Base-by-base conservation (phyloP, 2,797 vertebrate genomes). In the Crocidura indochinensis region DNA sequence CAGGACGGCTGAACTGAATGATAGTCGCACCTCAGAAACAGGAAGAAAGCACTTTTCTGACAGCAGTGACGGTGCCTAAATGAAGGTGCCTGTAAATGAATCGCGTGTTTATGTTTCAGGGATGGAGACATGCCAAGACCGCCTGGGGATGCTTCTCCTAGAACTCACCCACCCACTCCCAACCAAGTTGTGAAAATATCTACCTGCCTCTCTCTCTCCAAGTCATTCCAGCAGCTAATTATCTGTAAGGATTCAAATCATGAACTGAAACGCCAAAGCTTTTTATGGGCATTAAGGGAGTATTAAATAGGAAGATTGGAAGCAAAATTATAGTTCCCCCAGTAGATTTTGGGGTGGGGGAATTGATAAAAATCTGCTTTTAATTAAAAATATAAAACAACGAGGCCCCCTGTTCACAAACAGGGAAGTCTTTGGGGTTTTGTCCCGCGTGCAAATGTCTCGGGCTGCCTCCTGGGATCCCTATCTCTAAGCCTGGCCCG, bases 381-480 rank as follows among this genome's bases (percentile, higher is more conserved):
- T 96, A 97, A 97, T 98, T 97, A 98, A 95, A 96, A 97, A 95
- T 95, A 78, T 90, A 96, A 97, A 96, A 64, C 95, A 78, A 20
- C 20, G 78, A 74, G 67, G 8, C 74, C 71, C 76, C 91, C 17
- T 92, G 3, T 31, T 31, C 56, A 79, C 78, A 86, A 89, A 92
- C 87, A 79, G 74, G 71, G 64, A 47, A 60, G 74, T 74, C 62
- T 91, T n/a, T 27, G 67, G 84, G 76, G 76, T 62, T 90, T 10
- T 56, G 44, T 88, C 91, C 73, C 29, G 7, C 8, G 22, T 68
- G 22, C 56, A 82, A 29, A 90, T 20, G 69, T 46, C 60, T 27
- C 1, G 0, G 1, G 51, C 20, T 56, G 47, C 76, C 88, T 71
- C 3, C 60, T 8, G 75, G 81, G 81, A 73, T 69, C 47, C 24